Conservation (phyloP, 2,113 vertebrate species). For the Corapipo altera region DNA sequence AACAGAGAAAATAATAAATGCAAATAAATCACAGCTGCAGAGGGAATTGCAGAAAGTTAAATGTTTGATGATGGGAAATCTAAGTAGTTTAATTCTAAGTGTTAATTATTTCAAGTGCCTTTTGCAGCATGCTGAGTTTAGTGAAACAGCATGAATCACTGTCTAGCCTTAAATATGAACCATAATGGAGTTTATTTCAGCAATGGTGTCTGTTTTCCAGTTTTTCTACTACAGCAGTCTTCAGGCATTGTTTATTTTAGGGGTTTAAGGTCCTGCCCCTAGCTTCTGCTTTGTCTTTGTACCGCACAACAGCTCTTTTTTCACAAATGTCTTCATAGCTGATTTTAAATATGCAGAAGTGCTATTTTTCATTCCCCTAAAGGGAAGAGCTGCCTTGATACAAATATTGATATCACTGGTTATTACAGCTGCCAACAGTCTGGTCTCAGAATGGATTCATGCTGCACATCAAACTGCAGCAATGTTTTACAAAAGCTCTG, state of each 20-base stretch:
- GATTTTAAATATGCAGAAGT: not conserved
- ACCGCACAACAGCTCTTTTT: not conserved
- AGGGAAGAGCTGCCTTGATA: not conserved
- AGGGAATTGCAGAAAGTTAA: slow-evolving; percentile 53
- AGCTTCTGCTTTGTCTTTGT: not conserved
- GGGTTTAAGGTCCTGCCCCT: not conserved
- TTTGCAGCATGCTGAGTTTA: slow-evolving; percentile 66
- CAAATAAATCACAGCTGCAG: slow-evolving; percentile 59
- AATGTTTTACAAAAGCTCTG: not conserved
- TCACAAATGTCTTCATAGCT: not conserved
- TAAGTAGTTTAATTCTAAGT: slow-evolving; percentile 63
- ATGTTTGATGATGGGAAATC: slow-evolving; percentile 62
- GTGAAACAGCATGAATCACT: slow-evolving; percentile 49
- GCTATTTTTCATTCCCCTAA: not conserved
- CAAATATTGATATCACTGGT: slow-evolving; percentile 31
- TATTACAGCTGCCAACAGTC: not conserved
- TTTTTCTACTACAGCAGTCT: not conserved
- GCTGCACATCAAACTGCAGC: not conserved
- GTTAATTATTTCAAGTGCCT: slow-evolving; percentile 64
- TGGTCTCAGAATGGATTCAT: not conserved
- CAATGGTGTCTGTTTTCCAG: not conserved
- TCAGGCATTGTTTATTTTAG: not conserved
- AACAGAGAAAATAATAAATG: slow-evolving; percentile 58
- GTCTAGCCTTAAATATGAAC: slow-evolving; percentile 32
- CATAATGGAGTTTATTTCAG: slow-evolving; percentile 22